phyloP scores from a whole-genome alignment of 2,888 invertebrate genomes.

The Trilocha varians region DNA sequence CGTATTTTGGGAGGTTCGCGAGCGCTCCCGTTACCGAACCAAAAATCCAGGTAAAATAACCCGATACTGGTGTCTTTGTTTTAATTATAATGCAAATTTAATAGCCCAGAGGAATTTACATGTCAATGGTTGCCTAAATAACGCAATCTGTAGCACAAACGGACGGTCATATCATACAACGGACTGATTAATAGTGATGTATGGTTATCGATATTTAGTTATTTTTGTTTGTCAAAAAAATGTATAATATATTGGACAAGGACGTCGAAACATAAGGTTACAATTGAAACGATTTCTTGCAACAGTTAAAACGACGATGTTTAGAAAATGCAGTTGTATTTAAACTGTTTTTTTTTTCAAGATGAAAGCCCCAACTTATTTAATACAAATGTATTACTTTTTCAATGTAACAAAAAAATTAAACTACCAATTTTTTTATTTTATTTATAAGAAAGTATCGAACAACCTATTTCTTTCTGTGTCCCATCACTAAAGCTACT shows the following conservation, averaged over 20 bases:
- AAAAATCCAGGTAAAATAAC: slow-evolving; percentile 36
- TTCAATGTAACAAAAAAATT: too few species aligned
- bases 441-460: not conserved
- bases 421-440: too few species aligned
- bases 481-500: slow-evolving; percentile 9
- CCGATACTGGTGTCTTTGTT: slow-evolving; percentile 45
- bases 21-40: slow-evolving; percentile 6
- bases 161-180: slow-evolving; percentile 22
- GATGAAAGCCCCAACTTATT: too few species aligned
- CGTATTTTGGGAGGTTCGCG: not conserved
- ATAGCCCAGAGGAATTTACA: slow-evolving; percentile 67
- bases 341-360: too few species aligned
- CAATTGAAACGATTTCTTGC: too few species aligned
- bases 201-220: not conserved
- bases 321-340: too few species aligned
- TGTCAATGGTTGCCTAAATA: slow-evolving; percentile 67
- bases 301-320: too few species aligned
- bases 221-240: not conserved
- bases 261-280: too few species aligned
- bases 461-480: not conserved
- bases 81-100: slow-evolving; percentile 72
- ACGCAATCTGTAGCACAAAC: slow-evolving; percentile 60
- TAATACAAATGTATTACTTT: too few species aligned
- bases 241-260: too few species aligned
- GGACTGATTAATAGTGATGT: slow-evolving; percentile 7